Evolutionary conservation across 2,888 invertebrate species (phyloP), one percentile per base, ranked within the genome.

Genomic region (Lasiommata megera): DNA sequence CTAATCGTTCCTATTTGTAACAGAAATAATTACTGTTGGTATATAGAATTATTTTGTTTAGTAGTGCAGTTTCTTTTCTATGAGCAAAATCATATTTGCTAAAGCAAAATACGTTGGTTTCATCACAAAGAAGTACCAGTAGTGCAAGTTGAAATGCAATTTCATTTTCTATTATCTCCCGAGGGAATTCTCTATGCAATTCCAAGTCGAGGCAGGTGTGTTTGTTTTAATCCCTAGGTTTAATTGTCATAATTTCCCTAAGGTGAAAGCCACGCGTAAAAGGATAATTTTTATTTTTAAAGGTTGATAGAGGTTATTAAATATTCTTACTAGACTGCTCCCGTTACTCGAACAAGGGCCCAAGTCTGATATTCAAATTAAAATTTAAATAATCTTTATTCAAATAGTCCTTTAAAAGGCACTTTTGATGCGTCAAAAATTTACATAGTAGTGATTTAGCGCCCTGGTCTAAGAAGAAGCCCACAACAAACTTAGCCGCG

Each of bases 161-260:
- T 56, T 52, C 29, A 12, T 41, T 61, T 58, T 61, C 61, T 58
- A 58, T 55, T 44, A 23, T 16, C 23, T 56, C 58, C 29, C 50
- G 9, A 16, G 53, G 50, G 56, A 12, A 34, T 54, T 48, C 5
- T 54, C 16, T 28, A 48, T 17, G 11, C 5, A 8, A 29, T 38
- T 46, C 46, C 37, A 46, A 44, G 23, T 54, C 16, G 18, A 36
- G 9, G 16, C n/a, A 28, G 37, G 29, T 6, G 3, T 3, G 31
- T 16, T 8, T 6, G 28, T 28, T 12, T 40, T 38, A 40, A 3
- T 40, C 17, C 17, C 8, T 28, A 14, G 23, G 36, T 18, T 9
- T 44, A 54, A 48, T 17, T 16, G 50, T 8, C n/a, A 47, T 40
- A 50, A 54, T 48, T 56, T 53, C 58, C 50, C 56, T 12, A 41